Conservation (phyloP, 2,797 vertebrate species). For the Microctenopoma steveboyesi region DNA sequence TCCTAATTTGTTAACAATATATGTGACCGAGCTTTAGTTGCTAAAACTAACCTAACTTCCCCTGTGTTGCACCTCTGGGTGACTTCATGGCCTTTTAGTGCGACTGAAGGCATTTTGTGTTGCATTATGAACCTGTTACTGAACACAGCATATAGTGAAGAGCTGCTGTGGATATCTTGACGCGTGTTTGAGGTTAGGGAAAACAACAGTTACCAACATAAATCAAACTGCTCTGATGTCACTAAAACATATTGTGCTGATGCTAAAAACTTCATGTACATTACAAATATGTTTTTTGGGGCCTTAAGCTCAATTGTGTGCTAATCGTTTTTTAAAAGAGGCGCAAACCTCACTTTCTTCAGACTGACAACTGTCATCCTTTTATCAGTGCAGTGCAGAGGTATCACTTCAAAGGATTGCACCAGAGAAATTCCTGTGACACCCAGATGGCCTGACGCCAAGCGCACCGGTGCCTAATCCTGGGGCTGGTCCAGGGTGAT, state of each 20-base stretch:
- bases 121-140: not conserved
- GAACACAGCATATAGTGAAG: not conserved
- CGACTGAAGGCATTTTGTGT: not conserved
- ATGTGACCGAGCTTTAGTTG: no score
- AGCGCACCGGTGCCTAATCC: slow-evolving; percentile 16
- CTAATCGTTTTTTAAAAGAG: slow-evolving; percentile 1
- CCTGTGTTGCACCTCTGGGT: no score
- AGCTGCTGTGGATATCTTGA: no score
- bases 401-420: slow-evolving; percentile 37
- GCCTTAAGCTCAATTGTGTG: slow-evolving; percentile 6
- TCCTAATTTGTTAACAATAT: no score
- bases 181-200: no score
- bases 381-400: slow-evolving; percentile 51
- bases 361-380: slow-evolving; percentile 43
- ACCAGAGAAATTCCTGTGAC: slow-evolving; percentile 60
- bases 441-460: slow-evolving; percentile 34
- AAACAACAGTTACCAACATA: not conserved
- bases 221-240: not conserved
- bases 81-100: no score
- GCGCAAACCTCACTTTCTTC: slow-evolving; percentile 30
- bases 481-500: slow-evolving; percentile 32
- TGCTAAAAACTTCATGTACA: not conserved
- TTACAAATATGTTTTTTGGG: not conserved
- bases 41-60: no score
- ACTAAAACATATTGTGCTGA: not conserved